These are phyloP conservation scores for Cavia aperea DNA, from an alignment of 2,113 vertebrate genomes.

Conservation along the genomic window DNA sequence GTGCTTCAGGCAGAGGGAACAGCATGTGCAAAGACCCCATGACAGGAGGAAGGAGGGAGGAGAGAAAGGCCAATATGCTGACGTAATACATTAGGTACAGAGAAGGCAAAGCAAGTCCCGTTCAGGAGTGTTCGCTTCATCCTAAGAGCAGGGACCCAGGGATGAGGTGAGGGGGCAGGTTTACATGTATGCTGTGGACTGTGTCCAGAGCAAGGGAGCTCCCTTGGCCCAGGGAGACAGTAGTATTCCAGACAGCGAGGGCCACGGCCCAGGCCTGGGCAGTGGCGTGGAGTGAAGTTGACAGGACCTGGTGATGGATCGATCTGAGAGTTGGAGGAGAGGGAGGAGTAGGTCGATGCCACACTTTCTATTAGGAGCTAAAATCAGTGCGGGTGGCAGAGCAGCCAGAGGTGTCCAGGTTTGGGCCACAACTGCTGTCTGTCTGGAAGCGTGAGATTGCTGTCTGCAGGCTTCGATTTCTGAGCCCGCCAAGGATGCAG, in stretches of 20 bases:
- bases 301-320: background rate
- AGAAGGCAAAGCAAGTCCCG: too few species aligned
- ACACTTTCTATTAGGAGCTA: background rate
- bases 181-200: background rate
- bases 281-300: background rate
- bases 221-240: background rate
- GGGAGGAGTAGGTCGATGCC: too few species aligned
- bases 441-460: background rate
- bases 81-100: background rate
- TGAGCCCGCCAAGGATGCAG: background rate
- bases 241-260: background rate
- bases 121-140: background rate
- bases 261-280: background rate
- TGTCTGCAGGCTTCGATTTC: background rate
- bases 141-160: background rate
- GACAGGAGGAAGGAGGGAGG: too few species aligned
- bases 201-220: background rate
- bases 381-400: background rate
- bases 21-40: background rate
- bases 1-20: background rate
- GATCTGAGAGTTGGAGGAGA: background rate
- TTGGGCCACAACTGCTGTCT: slow-evolving; percentile 34
- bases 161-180: background rate
- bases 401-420: background rate
- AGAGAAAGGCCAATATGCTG: background rate